phyloP scores from a whole-genome alignment of 2,113 vertebrate genomes.

The Gymnobelideus leadbeateri region DNA sequence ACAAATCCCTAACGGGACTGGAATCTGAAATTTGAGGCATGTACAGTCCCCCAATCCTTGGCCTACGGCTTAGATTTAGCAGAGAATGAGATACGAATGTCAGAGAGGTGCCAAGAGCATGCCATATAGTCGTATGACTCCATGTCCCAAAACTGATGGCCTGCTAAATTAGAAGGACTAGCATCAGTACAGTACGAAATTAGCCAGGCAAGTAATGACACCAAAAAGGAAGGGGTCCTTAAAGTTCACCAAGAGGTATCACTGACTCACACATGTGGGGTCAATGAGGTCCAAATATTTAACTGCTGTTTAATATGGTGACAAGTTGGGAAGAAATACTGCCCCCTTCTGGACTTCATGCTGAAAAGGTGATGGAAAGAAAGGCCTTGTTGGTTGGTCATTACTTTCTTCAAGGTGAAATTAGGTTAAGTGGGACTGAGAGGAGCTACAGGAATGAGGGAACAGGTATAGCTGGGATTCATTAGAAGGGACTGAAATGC shows the following conservation, averaged over 20 bases:
- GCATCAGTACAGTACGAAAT: not conserved
- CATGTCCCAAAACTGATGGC: not conserved
- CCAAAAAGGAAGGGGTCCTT: not conserved
- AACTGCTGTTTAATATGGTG: conserved; percentile 12
- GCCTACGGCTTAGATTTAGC: conserved; percentile 4
- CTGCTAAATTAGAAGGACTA: not conserved
- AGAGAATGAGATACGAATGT: not conserved
- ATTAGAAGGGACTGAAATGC: not conserved
- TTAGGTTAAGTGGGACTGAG: not conserved
- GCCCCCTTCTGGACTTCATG: not conserved
- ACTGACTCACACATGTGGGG: not conserved
- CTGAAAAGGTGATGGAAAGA: conserved; percentile 24
- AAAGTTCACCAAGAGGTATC: not conserved
- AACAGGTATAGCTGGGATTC: not conserved
- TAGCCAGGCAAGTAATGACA: not conserved
- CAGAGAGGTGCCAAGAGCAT: not conserved
- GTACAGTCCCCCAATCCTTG: not conserved
- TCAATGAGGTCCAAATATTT: conserved; percentile 17
- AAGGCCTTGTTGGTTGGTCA: not conserved
- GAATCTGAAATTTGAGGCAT: conserved; percentile 6
- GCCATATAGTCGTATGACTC: not conserved
- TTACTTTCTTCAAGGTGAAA: not conserved
- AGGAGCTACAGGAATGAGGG: not conserved
- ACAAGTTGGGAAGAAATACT: conserved; percentile 1
- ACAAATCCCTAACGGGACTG: not conserved